Percentiles rank a stretch among this genome's conserved stretches.
Conservation (phyloP, 1,140 invertebrate species). For the Hypothenemus hampei region DNA sequence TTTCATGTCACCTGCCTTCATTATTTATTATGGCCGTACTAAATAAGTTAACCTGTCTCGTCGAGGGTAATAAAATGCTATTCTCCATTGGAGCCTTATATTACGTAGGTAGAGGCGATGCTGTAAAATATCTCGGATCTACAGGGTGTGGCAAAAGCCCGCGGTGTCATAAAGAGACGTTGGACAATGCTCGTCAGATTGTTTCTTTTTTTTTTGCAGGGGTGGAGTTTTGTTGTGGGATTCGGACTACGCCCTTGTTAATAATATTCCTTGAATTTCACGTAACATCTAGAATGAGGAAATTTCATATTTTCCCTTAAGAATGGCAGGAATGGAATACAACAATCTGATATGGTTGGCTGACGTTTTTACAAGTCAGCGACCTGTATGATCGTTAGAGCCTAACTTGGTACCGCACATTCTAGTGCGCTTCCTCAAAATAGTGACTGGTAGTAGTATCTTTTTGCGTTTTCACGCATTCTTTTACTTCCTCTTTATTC, state of each 20-base stretch:
- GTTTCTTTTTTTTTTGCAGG: slow-evolving; percentile 1
- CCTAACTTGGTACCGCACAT: slow-evolving; percentile 30
- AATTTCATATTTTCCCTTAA: slow-evolving; percentile 28
- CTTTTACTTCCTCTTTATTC: too few relatives aligned
- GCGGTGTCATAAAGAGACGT: slow-evolving; percentile 17
- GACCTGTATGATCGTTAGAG: slow-evolving; percentile 29
- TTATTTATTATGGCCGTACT: slow-evolving; percentile 20
- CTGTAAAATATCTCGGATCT: slow-evolving; percentile 22
- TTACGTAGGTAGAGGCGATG: slow-evolving; percentile 14
- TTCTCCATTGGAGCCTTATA: slow-evolving; percentile 10
- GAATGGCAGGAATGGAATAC: slow-evolving; percentile 20
- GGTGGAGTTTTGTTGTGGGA: not conserved
- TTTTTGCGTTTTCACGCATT: not conserved
- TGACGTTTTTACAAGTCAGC: slow-evolving; percentile 28
- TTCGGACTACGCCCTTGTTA: not conserved
- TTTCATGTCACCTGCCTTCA: slow-evolving; percentile 15
- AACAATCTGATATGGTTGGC: slow-evolving; percentile 25
- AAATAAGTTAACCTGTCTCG: slow-evolving; percentile 23
- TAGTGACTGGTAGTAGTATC: not conserved
- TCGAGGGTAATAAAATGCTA: slow-evolving; percentile 17
- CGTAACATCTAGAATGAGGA: slow-evolving; percentile 2
- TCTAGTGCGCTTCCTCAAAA: too few relatives aligned
- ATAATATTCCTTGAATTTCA: not conserved
- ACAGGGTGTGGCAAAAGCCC: slow-evolving; percentile 20
- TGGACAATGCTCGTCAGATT: slow-evolving; percentile 15